These are phyloP conservation scores for Periphyllus acericola DNA, from an alignment of 2,888 invertebrate genomes.

Conservation along the genomic window DNA sequence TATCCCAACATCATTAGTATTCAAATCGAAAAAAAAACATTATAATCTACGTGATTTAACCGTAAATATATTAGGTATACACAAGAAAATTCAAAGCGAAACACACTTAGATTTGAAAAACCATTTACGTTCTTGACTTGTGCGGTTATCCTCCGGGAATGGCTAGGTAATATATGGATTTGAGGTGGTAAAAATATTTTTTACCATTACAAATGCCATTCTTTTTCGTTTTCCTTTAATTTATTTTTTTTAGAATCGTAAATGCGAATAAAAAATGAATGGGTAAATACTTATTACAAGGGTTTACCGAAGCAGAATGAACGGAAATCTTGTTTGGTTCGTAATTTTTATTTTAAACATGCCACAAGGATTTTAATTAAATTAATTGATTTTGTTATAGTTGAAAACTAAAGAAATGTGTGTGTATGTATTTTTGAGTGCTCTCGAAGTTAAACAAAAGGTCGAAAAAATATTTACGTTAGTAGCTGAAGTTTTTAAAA, in stretches of 20 bases:
- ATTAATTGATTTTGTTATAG: slow-evolving; percentile 20
- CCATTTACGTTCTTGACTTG: background rate
- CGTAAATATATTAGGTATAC: background rate
- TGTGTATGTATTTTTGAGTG: background rate
- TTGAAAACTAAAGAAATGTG: background rate
- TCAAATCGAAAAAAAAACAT: background rate
- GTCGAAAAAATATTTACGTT: background rate
- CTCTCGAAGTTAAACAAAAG: slow-evolving; percentile 10
- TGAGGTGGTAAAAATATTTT: background rate
- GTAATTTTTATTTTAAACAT: background rate
- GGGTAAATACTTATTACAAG: background rate
- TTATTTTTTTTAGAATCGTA: background rate
- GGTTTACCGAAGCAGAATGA: background rate
- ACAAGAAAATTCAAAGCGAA: no score
- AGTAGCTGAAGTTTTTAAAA: background rate
- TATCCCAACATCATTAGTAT: background rate
- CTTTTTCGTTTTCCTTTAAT: background rate
- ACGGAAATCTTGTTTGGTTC: background rate
- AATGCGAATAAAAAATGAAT: background rate
- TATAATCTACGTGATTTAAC: background rate
- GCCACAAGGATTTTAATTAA: slow-evolving; percentile 15
- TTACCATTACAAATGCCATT: background rate
- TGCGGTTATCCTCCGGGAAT: background rate
- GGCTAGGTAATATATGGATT: background rate
- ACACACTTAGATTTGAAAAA: background rate